These are phyloP conservation scores for Fulmarus glacialis DNA, from an alignment of 2,113 vertebrate species.

Conservation along the genomic window DNA sequence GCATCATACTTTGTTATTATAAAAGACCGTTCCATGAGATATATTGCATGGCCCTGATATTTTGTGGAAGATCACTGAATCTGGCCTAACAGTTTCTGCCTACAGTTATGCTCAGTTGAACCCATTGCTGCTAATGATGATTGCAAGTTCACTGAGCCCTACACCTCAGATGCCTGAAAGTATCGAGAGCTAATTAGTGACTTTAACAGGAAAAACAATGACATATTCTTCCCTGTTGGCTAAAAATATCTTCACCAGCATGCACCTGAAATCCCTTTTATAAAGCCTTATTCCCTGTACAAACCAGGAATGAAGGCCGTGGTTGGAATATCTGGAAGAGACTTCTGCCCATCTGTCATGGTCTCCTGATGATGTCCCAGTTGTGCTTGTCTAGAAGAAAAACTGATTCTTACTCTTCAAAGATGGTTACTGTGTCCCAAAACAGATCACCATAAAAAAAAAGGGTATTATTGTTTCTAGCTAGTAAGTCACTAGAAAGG, in stretches of 20 bases:
- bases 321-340: background rate
- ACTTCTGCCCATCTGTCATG: background rate
- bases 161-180: background rate
- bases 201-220: background rate
- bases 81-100: background rate
- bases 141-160: background rate
- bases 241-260: background rate
- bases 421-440: background rate
- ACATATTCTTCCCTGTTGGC: background rate
- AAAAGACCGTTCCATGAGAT: background rate
- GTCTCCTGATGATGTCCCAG: background rate
- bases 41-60: background rate
- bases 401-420: background rate
- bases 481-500: background rate
- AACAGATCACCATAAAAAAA: background rate
- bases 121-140: fast-evolving
- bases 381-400: background rate
- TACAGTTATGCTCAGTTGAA: background rate
- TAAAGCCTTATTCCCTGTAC: background rate
- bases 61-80: background rate
- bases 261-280: background rate
- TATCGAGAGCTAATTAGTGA: background rate
- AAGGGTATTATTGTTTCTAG: background rate
- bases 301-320: background rate
- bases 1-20: background rate